phyloP scores from a whole-genome alignment of 1,140 invertebrate species.

The Platyura marginata region DNA sequence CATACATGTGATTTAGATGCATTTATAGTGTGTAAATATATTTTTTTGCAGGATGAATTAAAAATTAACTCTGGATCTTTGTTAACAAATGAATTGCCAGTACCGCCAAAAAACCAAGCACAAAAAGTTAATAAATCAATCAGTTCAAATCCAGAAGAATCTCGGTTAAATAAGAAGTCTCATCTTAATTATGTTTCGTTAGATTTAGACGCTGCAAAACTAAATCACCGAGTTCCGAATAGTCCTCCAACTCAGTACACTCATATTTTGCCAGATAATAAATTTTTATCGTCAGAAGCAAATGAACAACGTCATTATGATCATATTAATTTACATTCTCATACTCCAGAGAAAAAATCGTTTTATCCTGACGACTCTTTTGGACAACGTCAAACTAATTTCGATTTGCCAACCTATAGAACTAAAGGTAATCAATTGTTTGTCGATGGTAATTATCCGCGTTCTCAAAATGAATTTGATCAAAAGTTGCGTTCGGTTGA shows the following conservation, averaged over 20 bases:
- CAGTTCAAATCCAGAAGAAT: not conserved
- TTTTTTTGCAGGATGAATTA: no score
- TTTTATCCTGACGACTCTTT: no score
- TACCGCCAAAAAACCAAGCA: not conserved
- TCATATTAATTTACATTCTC: slow-evolving; percentile 3
- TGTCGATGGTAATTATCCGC: no score
- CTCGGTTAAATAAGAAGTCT: not conserved
- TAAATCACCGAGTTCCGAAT: not conserved
- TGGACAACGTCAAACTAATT: no score
- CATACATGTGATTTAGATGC: no score
- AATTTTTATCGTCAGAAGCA: not conserved
- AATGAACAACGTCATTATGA: slow-evolving; percentile 3
- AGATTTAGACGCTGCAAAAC: no score
- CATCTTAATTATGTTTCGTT: slow-evolving; percentile 1
- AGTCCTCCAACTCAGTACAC: not conserved
- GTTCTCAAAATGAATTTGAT: no score
- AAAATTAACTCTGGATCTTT: no score
- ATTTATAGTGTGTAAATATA: no score
- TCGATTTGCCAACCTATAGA: no score
- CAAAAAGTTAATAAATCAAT: not conserved
- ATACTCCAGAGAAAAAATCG: slow-evolving; percentile 4
- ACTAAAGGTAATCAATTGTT: no score
- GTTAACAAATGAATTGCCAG: not conserved
- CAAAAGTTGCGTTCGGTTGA: no score
- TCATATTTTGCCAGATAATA: not conserved